phyloP scores from a whole-genome alignment of 2,113 vertebrate genomes.

The Petrocephalus microphthalmus region DNA sequence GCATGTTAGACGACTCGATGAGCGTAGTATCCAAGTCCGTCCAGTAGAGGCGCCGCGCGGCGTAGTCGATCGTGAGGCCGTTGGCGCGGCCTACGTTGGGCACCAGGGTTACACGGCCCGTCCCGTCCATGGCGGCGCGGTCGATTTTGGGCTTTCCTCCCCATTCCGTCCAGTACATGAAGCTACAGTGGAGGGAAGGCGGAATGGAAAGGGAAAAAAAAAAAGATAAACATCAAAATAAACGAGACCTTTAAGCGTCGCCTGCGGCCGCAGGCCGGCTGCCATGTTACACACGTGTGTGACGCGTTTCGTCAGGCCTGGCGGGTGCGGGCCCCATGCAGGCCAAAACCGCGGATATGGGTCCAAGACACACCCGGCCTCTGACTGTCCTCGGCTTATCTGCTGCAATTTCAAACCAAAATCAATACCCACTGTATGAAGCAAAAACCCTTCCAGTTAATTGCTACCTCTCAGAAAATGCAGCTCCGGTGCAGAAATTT shows the following conservation, averaged over 20 bases:
- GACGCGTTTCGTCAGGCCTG: neutral
- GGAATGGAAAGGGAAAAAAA: neutral
- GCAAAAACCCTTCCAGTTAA: slow-evolving; percentile 1
- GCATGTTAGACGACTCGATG: slow-evolving; percentile 94
- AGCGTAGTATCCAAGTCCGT: slow-evolving; percentile 91
- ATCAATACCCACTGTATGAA: neutral
- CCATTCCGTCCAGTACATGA: slow-evolving; percentile 99
- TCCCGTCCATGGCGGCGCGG: slow-evolving; percentile 88
- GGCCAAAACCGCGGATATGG: neutral
- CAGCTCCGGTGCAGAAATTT: neutral
- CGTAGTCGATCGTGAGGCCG: slow-evolving; percentile 90
- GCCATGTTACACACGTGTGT: neutral
- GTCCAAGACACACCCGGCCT: neutral
- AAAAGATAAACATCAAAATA: neutral
- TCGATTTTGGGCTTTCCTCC: slow-evolving; percentile 93
- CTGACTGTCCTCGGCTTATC: neutral
- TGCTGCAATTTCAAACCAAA: neutral
- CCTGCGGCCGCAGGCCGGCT: neutral
- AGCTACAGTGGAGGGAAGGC: slow-evolving; percentile 48
- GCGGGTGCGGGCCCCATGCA: neutral
- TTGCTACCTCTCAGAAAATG: slow-evolving; percentile 2
- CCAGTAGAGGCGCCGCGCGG: slow-evolving; percentile 90
- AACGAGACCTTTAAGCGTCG: neutral
- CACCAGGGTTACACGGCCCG: slow-evolving; percentile 78
- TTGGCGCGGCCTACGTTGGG: slow-evolving; percentile 89